Evolutionary conservation across 2,797 vertebrate genomes (phyloP).

Genomic region (Anguilla obscura): DNA sequence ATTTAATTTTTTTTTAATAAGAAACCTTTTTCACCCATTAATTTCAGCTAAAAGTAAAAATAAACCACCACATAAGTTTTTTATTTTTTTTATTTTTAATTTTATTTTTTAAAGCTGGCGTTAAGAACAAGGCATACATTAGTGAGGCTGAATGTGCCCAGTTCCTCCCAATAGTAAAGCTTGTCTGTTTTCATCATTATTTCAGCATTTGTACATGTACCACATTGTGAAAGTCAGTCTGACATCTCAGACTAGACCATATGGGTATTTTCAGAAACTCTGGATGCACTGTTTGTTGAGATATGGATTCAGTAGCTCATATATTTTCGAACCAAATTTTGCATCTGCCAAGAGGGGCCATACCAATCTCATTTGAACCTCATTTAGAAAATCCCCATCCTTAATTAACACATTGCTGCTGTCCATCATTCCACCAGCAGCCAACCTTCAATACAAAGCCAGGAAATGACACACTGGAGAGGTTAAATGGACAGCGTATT

Average conservation of each 20-base stretch:
- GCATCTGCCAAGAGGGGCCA: background rate
- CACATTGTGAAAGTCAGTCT: background rate
- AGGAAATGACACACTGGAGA: background rate
- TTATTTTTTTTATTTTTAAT: background rate
- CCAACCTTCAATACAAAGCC: constrained; percentile 4
- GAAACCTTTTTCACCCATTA: background rate
- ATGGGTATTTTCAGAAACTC: background rate
- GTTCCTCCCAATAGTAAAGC: background rate
- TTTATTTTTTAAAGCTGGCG: background rate
- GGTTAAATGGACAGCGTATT: background rate
- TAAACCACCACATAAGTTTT: background rate
- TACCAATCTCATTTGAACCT: background rate
- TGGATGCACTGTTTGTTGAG: background rate
- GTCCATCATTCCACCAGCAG: background rate
- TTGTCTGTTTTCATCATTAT: background rate
- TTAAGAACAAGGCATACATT: background rate
- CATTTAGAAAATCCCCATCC: constrained; percentile 2
- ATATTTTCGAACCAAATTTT: background rate
- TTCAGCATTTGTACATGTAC: background rate
- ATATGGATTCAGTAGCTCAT: background rate
- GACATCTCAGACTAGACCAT: background rate
- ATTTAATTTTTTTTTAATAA: background rate
- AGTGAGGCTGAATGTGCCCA: background rate
- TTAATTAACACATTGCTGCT: background rate
- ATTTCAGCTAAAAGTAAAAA: background rate